Evolutionary conservation across 2,888 invertebrate genomes (phyloP).

Genomic region (Meliscaeva auricollis): DNA sequence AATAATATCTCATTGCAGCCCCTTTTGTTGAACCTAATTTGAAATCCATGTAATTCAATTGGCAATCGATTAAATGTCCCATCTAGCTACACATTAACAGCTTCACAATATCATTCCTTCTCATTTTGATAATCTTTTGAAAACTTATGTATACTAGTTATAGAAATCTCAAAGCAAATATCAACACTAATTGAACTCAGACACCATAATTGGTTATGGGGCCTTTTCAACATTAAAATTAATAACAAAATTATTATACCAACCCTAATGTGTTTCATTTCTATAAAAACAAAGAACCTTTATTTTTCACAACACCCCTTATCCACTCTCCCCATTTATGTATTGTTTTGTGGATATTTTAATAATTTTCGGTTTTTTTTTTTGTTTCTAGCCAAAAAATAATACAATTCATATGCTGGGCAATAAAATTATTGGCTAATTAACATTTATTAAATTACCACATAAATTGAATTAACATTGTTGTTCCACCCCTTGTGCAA

Average conservation of each 20-base stretch:
- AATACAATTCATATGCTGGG: conserved; percentile 50
- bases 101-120: too few species aligned
- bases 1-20: not conserved
- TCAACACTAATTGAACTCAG: conserved; percentile 35
- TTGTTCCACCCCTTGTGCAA: conserved; percentile 4
- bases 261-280: conserved; percentile 27
- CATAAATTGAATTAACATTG: conserved; percentile 51
- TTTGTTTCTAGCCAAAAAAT: not conserved
- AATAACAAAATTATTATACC: conserved; percentile 5
- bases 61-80: conserved; percentile 42
- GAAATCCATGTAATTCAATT: conserved; percentile 47
- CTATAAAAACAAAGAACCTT: not conserved
- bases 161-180: conserved; percentile 22
- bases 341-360: not conserved
- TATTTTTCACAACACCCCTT: too few species aligned
- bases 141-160: not conserved
- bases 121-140: conserved; percentile 6
- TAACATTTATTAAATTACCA: conserved; percentile 64
- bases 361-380: not conserved
- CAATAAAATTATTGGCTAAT: conserved; percentile 65
- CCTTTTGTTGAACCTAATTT: not conserved
- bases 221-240: conserved; percentile 16
- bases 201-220: conserved; percentile 9
- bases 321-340: too few species aligned
- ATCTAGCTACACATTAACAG: not conserved